Evolutionary conservation across 1,140 invertebrate genomes (phyloP), one percentile per base, ranked within the genome.

Genomic region (Portunus trituberculatus): DNA sequence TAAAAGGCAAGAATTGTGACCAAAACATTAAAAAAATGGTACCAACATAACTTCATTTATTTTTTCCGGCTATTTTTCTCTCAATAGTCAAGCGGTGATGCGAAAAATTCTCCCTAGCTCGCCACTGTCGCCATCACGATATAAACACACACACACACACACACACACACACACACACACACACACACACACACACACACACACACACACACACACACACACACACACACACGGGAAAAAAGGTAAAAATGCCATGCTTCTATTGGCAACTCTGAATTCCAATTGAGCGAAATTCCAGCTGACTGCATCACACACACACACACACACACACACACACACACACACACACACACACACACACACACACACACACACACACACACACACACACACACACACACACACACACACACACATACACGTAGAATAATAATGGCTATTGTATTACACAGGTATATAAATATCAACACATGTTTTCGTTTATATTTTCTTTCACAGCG

Each of bases 301-400:
- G 67, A 20, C 16, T 76, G 67, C 67, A 25, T 76, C 67, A 76
- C 67, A 76, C 67, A 76, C 67, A 76, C 67, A 76, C 20, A 76
- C 59, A 76, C 59, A 20, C 59, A 76, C 59, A 76, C 59, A 25
- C 59, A 76, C 59, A 76, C 59, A 76, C 59, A 76, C 59, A 25
- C 59, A 76, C 59, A 76, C 59, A 76, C 59, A 25, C 59, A 76
- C 59, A 76, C 59, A 76, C 59, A 76, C 67, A 76, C 67, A 76
- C 67, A 76, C 67, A 76, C 67, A 76, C 67, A 76, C 67, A 76
- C 67, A n/a, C 67, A n/a, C 67, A 76, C 67, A n/a, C 67, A 76
- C 67, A 76, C 67, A 76, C 67, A 25, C 67, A 76, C 67, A 76
- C 67, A 25, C 67, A 76, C 67, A 76, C 67, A 7, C 67, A 76